A percentile compares a stretch with the other conserved stretches of the same genome.
phyloP scores from a whole-genome alignment of 2,888 invertebrate species.

The Epirrhoe tristata region DNA sequence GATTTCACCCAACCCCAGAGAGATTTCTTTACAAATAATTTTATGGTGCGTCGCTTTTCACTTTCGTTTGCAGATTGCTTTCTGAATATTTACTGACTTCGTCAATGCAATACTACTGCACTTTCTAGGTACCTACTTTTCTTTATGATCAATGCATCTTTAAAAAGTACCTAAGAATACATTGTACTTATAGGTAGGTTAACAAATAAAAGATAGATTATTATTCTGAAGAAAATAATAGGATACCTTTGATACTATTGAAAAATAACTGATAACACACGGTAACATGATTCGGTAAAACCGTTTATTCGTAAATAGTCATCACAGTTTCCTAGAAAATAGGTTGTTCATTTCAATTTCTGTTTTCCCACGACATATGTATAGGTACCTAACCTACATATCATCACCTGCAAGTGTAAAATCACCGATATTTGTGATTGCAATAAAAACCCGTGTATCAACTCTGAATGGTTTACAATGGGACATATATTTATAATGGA shows the following conservation, averaged over 20 bases:
- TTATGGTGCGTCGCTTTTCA: conserved; percentile 39
- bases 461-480: conserved; percentile 24
- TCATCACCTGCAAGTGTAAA: conserved; percentile 19
- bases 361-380: conserved; percentile 30
- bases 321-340: no score
- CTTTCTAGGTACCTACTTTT: background rate
- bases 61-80: conserved; percentile 35
- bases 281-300: no score
- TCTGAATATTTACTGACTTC: background rate
- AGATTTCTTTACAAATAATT: conserved; percentile 43
- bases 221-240: no score
- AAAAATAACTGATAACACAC: no score
- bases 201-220: no score
- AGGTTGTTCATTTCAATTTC: background rate
- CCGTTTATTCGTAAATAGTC: no score
- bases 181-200: no score
- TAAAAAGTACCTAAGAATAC: no score
- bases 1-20: conserved; percentile 36
- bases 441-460: conserved; percentile 36
- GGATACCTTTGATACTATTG: no score
- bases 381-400: no score
- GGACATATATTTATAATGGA: no score
- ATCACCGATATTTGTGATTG: conserved; percentile 26
- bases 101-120: background rate
- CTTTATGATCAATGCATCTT: no score